Base-by-base conservation (phyloP, 2,888 invertebrate species). In the Perizoma affinitatum region DNA sequence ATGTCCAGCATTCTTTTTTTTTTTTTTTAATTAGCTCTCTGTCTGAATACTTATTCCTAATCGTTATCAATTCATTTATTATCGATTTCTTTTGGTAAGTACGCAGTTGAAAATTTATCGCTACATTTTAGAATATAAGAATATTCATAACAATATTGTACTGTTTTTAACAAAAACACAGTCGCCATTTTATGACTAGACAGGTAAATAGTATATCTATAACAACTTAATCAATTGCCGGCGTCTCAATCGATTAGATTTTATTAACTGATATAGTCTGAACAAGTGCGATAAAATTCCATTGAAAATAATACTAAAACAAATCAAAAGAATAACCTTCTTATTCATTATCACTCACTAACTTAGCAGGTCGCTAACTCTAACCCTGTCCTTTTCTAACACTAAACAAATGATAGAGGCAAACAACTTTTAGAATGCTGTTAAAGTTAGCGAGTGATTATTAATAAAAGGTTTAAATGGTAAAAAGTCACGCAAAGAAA, bases 91-190 rank as follows among this genome's bases (percentile, higher is more conserved):
- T 60, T 54, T 46, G 64, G 69, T 71, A 67, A 69, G 38, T 61
- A 66, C 63, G 62, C 66, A 70, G 75, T 74, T 63, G 40, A 72
- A 65, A 72, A 66, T 69, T 72, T 68, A 65, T 68, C 67, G 48
- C 54, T 54, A 54, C 65, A 70, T 67, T 64, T 67, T 52, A 61
- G 63, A 69, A 74, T 73, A 75, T 53, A 70, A 72, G 65, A 72
- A 69, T 75, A 77, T 74, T 78, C 78, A 77, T 70, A 73, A 72
- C 58, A 72, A 70, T 49, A 50, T 35, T 38, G 58, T 55, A 43
- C 44, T 50, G 41, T 60, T 61, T 57, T 54, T 38, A 38, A 58
- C 52, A 47, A 58, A 61, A 65, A 49, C 38, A 44, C 47, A 52
- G 55, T 54, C 49, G 41, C 48, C 41, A 42, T 54, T 34, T 46